Conservation (phyloP, 2,888 invertebrate genomes). For the Melanostoma scalare region DNA sequence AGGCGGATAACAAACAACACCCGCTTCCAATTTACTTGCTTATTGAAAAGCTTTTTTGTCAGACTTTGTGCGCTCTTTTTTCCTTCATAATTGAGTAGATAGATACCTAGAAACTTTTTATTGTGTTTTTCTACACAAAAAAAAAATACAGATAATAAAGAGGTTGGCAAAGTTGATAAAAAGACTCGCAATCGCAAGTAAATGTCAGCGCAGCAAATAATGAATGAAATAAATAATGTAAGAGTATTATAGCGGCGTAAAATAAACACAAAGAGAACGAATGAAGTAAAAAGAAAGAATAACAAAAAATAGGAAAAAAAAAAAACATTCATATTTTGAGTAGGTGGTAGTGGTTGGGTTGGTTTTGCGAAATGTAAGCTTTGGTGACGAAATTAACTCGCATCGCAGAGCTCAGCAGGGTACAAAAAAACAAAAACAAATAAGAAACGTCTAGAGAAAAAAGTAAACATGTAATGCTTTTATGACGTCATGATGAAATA, state of each 20-base stretch:
- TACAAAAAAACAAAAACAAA: not conserved
- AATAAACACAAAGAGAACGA: not conserved
- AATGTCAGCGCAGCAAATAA: conserved; percentile 41
- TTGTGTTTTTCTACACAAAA: not conserved
- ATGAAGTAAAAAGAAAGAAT: conserved; percentile 1
- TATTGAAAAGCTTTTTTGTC: conserved; percentile 20
- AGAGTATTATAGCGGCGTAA: conserved; percentile 43
- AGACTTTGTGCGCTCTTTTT: conserved; percentile 7
- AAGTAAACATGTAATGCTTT: not conserved
- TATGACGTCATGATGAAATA: conserved; percentile 51
- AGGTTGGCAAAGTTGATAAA: conserved; percentile 27
- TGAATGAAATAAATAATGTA: conserved; percentile 56
- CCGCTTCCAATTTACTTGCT: conserved; percentile 12
- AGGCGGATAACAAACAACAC: not conserved
- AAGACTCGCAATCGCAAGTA: conserved; percentile 3
- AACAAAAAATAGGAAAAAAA: not conserved
- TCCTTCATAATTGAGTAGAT: not conserved
- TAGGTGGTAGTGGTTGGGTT: conserved; percentile 1
- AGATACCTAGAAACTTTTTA: conserved; percentile 1
- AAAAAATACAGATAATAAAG: not conserved
- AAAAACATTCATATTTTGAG: not conserved
- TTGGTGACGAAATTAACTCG: conserved; percentile 24
- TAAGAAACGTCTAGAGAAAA: conserved; percentile 24
- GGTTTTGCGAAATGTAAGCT: conserved; percentile 12
- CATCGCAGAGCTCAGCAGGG: not conserved